A percentile compares a stretch with the other conserved stretches of the same genome.
phyloP scores from a whole-genome alignment of 2,113 vertebrate species.

The Alethe castanea region DNA sequence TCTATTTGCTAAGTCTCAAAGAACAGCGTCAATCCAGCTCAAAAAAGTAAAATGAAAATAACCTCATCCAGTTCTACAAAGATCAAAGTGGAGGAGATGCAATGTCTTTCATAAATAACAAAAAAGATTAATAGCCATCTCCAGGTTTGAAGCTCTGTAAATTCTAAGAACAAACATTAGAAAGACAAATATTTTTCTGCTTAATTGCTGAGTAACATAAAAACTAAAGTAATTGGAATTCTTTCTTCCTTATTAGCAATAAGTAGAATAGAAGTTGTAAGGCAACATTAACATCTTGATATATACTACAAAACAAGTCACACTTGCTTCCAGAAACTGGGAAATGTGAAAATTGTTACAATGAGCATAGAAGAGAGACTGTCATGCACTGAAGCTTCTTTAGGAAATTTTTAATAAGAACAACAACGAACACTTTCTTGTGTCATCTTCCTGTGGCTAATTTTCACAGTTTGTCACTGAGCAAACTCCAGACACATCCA shows the following conservation, averaged over 20 bases:
- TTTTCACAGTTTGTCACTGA: background rate
- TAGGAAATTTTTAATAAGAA: background rate
- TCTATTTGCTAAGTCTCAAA: background rate
- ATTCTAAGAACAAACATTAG: background rate
- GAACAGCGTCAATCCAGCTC: background rate
- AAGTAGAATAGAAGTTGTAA: background rate
- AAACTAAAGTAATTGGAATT: background rate
- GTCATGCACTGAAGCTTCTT: background rate
- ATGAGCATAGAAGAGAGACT: background rate
- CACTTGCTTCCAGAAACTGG: background rate
- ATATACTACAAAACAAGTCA: background rate
- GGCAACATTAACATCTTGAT: background rate
- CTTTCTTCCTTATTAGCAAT: constrained; percentile 8
- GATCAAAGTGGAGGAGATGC: background rate
- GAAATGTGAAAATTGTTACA: background rate
- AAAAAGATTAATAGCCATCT: background rate
- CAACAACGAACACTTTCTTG: background rate
- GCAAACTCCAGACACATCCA: background rate
- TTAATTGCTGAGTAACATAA: background rate
- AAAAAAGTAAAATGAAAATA: background rate
- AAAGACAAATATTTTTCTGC: background rate
- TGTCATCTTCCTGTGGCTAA: background rate
- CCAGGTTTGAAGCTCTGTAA: background rate
- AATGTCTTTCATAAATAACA: background rate
- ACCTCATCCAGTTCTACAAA: background rate